Evolutionary conservation across 2,888 invertebrate species (phyloP).

Genomic region (Bombylius discolor): DNA sequence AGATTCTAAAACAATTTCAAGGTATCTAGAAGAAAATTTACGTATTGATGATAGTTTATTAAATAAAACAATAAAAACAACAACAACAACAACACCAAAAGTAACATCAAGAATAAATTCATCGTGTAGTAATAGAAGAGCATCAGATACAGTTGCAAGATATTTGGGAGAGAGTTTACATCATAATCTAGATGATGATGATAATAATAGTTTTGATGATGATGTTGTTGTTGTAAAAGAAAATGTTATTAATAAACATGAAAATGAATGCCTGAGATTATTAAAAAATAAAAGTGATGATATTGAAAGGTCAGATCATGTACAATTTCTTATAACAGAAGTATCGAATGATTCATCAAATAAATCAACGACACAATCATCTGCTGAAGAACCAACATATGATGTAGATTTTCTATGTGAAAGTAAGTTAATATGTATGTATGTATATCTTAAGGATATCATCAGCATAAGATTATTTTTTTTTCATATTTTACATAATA

Average conservation of each 20-base stretch:
- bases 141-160: no score
- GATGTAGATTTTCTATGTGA: constrained; percentile 34
- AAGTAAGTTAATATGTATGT: constrained; percentile 19
- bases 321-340: constrained; percentile 84
- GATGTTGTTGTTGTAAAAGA: constrained; percentile 18
- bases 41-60: not conserved
- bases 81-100: not conserved
- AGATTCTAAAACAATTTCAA: not conserved
- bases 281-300: constrained; percentile 35
- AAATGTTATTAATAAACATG: constrained; percentile 18
- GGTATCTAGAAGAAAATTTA: constrained; percentile 2
- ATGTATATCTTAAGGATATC: no score
- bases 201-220: constrained; percentile 10
- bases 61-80: no score
- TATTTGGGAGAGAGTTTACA: not conserved
- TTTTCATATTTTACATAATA: no score
- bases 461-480: no score
- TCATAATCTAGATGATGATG: constrained; percentile 20
- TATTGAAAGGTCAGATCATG: constrained; percentile 59
- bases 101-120: not conserved
- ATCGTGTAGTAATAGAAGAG: no score
- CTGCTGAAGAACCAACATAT: constrained; percentile 30
- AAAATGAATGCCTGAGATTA: constrained; percentile 25
- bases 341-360: constrained; percentile 40
- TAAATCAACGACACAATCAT: constrained; percentile 46